Evolutionary conservation across 2,113 vertebrate genomes (phyloP).

Genomic region (Rhabdomys dilectus): DNA sequence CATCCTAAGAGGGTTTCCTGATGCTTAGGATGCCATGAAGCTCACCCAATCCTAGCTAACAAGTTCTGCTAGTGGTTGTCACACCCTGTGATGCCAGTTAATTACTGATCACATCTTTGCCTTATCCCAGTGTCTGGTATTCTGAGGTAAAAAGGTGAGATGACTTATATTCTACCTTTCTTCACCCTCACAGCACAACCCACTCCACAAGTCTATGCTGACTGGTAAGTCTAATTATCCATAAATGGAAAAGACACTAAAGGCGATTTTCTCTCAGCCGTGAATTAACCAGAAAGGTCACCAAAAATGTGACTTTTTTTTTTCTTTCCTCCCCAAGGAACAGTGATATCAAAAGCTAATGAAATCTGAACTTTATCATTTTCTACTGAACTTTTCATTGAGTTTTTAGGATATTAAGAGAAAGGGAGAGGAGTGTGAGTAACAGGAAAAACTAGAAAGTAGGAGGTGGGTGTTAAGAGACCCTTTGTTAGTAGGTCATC

Average conservation of each 20-base stretch:
- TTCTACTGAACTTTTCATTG: slow-evolving; percentile 67
- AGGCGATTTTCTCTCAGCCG: slow-evolving; percentile 65
- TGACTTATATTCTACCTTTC: not conserved
- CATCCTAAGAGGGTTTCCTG: not conserved
- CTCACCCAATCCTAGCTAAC: not conserved
- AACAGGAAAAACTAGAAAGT: not conserved
- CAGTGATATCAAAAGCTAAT: slow-evolving; percentile 81
- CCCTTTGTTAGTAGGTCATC: not conserved
- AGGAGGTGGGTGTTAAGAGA: not conserved
- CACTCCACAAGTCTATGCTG: not conserved
- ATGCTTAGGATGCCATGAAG: too few species aligned
- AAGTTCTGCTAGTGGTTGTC: not conserved
- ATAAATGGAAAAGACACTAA: slow-evolving; percentile 61
- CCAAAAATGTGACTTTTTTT: slow-evolving; percentile 72
- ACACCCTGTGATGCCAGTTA: not conserved
- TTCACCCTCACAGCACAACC: not conserved
- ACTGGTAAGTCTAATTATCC: slow-evolving; percentile 61
- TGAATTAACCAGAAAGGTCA: slow-evolving; percentile 86
- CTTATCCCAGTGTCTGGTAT: not conserved
- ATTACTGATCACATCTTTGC: not conserved
- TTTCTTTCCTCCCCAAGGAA: slow-evolving; percentile 58
- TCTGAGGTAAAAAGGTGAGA: not conserved
- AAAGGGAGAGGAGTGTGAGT: not conserved
- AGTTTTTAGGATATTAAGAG: slow-evolving; percentile 61
- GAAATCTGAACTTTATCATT: slow-evolving; percentile 82